Evolutionary conservation across 92 coral and sea anemone species (phyloP), one percentile per base, ranked within the genome.

Genomic region (Blastomussa wellsi): DNA sequence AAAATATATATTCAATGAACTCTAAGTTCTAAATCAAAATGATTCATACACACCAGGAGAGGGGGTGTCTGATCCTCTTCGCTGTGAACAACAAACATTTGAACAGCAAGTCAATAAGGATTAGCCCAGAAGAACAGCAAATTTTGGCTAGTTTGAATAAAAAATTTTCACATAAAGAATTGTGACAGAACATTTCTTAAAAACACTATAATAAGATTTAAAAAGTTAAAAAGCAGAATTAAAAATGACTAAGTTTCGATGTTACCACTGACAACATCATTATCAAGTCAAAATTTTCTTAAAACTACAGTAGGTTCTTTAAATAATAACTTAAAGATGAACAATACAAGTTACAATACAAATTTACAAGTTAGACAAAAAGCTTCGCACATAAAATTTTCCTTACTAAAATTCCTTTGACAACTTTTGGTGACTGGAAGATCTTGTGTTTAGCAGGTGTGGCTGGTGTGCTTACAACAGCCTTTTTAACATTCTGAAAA

Each of bases 371-470:
- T n/a, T n/a, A n/a, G n/a, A n/a, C n/a, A n/a, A n/a, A n/a, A n/a
- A n/a, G n/a, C n/a, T n/a, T 2, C 19, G 57, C 17, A 49, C 55
- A 51, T 51, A 0, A 15, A 4, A 51, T 64, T 76, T 33, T 48
- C 69, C 88, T 82, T 9, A 57, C 73, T 65, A 91, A 80, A 91
- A 82, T 91, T 49, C 87, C 86, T 79, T 93, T 93, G 22, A 90
- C 88, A n/a, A 80, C 92, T 84, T 93, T 93, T 15, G 97, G 97
- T 48, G 97, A 93, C 88, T 89, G 93, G 82, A 93, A 93, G 55
- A 93, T 82, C 70, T 93, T 93, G 88, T 86, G 89, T 51, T 93
- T 93, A 66, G 87, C 85, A 2, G 91, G 78, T 28, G 93, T 87
- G 65, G 88, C 26, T 44, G 84, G 38, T 15, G 90, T 73, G 17